These are phyloP conservation scores for Girardinus metallicus DNA, from an alignment of 2,797 vertebrate species.

Conservation along the genomic window DNA sequence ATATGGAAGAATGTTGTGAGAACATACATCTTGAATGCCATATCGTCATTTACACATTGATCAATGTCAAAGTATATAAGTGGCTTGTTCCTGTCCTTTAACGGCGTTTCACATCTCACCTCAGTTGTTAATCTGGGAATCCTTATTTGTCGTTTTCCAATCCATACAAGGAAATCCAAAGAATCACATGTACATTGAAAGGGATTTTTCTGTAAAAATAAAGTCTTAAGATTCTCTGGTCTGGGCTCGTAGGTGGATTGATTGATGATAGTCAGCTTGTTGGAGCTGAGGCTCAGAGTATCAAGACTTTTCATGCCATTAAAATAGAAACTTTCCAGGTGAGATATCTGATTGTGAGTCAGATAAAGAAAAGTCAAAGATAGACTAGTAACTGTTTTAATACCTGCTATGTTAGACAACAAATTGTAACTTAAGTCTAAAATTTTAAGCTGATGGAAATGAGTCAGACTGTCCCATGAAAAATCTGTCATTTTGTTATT, in stretches of 20 bases:
- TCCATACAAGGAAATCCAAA: conserved; percentile 80
- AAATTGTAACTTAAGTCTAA: conserved; percentile 80
- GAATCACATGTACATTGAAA: conserved; percentile 83
- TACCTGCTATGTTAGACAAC: conserved; percentile 61
- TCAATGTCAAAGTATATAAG: conserved; percentile 73
- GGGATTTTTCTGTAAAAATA: conserved; percentile 78
- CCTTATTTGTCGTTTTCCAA: conserved; percentile 63
- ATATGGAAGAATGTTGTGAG: conserved; percentile 70
- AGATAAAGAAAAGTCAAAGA: conserved; percentile 79
- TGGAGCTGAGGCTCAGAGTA: conserved; percentile 78
- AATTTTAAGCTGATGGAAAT: conserved; percentile 67
- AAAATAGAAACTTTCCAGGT: conserved; percentile 72
- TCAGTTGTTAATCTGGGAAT: conserved; percentile 75
- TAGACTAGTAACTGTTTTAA: conserved; percentile 48
- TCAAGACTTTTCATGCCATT: conserved; percentile 55
- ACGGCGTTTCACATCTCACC: conserved; percentile 71
- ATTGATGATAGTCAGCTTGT: conserved; percentile 78
- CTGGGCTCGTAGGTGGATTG: conserved; percentile 65
- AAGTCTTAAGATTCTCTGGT: conserved; percentile 54
- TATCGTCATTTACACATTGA: conserved; percentile 72
- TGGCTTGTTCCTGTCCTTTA: conserved; percentile 41
- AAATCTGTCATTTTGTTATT: conserved; percentile 73
- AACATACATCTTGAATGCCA: conserved; percentile 65
- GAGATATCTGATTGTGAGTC: conserved; percentile 74
- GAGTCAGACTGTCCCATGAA: conserved; percentile 69